These are phyloP conservation scores for Fistularia commersonii DNA, from an alignment of 2,797 vertebrate species.

Conservation along the genomic window DNA sequence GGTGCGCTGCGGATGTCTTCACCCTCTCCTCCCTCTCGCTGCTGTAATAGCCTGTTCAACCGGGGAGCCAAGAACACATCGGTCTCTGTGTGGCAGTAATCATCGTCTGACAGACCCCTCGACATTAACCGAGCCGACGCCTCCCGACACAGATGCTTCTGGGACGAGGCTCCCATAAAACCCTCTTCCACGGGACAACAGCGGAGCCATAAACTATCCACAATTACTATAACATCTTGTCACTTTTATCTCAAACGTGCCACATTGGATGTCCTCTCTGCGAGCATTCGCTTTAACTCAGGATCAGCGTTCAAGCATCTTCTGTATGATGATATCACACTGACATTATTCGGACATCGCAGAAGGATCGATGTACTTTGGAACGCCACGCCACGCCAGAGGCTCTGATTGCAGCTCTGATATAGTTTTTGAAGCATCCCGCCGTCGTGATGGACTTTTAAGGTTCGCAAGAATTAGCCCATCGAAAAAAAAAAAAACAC, in stretches of 20 bases:
- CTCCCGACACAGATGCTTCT: constrained; percentile 5
- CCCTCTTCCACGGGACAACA: constrained; percentile 32
- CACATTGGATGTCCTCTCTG: no score
- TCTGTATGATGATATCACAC: constrained; percentile 2
- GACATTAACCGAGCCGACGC: no score
- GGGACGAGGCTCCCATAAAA: constrained; percentile 37
- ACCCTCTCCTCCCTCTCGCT: constrained; percentile 20
- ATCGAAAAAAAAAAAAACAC: no score
- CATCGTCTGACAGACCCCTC: constrained; percentile 30
- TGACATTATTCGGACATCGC: no score
- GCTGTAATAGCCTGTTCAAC: constrained; percentile 21
- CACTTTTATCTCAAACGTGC: constrained; percentile 29
- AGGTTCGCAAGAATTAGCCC: no score
- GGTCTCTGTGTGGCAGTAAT: constrained; percentile 23
- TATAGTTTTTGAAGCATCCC: no score
- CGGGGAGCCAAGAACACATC: constrained; percentile 9
- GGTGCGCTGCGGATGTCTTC: constrained; percentile 32
- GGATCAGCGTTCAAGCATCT: no score
- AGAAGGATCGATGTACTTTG: no score
- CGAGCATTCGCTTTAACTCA: no score
- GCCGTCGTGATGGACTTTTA: no score
- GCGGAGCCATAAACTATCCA: constrained; percentile 19
- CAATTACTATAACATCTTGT: constrained; percentile 40
- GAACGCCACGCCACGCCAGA: no score
- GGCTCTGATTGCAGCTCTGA: no score